Conservation (phyloP, 2,888 invertebrate species). For the Griposia aprilina region DNA sequence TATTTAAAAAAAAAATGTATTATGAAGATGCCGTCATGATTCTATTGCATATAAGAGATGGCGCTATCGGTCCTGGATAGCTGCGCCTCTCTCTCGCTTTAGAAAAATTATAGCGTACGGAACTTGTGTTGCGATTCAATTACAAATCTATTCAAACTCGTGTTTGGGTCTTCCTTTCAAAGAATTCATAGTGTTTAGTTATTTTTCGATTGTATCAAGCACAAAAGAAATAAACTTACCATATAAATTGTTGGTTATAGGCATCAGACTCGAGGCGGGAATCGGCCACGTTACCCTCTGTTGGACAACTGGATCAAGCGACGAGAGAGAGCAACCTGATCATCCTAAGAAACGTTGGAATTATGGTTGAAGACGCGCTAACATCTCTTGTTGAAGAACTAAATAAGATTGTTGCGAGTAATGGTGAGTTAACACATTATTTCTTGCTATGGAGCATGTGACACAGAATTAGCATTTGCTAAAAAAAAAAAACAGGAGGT, state of each 20-base stretch:
- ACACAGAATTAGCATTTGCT: not conserved
- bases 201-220: not conserved
- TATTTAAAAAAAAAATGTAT: too few species aligned
- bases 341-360: constrained; percentile 73
- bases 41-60: not conserved
- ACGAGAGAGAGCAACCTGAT: constrained; percentile 76
- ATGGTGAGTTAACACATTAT: constrained; percentile 62
- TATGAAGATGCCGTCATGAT: not conserved
- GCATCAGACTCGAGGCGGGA: constrained; percentile 60
- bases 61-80: not conserved
- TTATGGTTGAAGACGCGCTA: constrained; percentile 72
- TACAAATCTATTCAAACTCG: not conserved
- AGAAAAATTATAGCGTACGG: not conserved
- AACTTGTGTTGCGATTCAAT: not conserved
- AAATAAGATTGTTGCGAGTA: constrained; percentile 64
- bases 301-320: constrained; percentile 72
- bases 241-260: constrained; percentile 55
- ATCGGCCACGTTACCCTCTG: constrained; percentile 56
- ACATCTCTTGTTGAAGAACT: constrained; percentile 67
- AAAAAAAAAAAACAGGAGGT: not conserved
- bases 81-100: not conserved
- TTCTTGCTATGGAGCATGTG: not conserved
- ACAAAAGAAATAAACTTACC: not conserved
- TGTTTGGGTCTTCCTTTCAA: not conserved
- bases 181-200: too few species aligned